These are phyloP conservation scores for Istiophorus platypterus DNA, from an alignment of 2,113 vertebrate species.

Conservation along the genomic window DNA sequence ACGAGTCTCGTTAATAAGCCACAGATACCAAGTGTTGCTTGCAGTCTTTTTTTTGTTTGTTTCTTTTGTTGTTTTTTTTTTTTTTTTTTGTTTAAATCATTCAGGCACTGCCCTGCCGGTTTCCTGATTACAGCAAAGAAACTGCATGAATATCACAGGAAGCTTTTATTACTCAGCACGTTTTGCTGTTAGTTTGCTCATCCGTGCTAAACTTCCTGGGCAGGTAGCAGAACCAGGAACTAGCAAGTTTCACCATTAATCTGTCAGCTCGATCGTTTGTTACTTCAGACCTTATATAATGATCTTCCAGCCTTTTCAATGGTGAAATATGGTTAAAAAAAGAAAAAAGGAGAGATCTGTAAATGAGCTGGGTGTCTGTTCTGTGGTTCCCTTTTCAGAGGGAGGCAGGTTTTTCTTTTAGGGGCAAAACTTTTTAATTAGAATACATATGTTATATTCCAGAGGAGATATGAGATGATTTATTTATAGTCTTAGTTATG, in stretches of 20 bases:
- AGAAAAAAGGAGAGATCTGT: too few species aligned
- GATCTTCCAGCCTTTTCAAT: background rate
- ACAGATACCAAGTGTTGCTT: background rate
- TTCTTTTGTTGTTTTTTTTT: too few species aligned
- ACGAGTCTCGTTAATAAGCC: background rate
- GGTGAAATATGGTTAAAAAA: background rate
- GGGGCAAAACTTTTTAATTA: background rate
- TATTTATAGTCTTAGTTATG: background rate
- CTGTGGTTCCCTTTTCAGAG: conserved; percentile 19
- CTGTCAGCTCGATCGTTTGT: background rate
- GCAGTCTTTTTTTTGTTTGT: conserved; percentile 3
- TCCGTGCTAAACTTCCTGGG: background rate
- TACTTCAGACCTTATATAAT: background rate
- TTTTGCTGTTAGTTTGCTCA: background rate
- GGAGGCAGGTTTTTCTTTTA: background rate
- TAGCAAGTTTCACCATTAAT: background rate
- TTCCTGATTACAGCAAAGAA: conserved; percentile 62
- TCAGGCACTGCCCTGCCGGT: background rate
- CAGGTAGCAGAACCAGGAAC: background rate
- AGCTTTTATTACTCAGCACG: conserved; percentile 42
- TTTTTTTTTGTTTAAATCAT: too few species aligned
- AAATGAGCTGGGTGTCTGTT: background rate
- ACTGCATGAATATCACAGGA: conserved; percentile 57
- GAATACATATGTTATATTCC: background rate
- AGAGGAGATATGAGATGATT: background rate